phyloP scores from a whole-genome alignment of 1,140 invertebrate species.

The Conus ventricosus region DNA sequence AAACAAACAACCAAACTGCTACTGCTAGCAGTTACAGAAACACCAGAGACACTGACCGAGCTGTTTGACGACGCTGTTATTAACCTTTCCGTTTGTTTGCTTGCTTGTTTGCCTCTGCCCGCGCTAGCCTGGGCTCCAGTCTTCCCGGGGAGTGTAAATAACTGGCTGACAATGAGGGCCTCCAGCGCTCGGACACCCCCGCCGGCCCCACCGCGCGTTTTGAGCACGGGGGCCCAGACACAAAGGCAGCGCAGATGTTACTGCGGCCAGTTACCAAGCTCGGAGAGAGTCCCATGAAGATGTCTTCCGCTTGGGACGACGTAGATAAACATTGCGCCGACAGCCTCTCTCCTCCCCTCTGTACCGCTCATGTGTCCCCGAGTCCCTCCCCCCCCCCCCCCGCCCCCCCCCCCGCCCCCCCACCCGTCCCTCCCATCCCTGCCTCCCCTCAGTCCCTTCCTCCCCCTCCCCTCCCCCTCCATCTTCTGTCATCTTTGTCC shows the following conservation, averaged over 20 bases:
- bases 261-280: neutral
- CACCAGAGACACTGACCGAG: no score
- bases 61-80: no score
- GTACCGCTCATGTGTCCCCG: neutral
- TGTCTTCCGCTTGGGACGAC: slow-evolving; percentile 2
- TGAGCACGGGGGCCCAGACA: neutral
- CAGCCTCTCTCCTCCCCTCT: neutral
- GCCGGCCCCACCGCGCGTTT: neutral
- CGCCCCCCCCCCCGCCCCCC: neutral
- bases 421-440: neutral
- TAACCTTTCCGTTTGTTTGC: no score
- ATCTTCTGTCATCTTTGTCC: neutral
- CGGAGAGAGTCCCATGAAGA: neutral
- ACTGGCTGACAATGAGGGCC: no score
- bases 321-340: slow-evolving; percentile 18
- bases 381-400: neutral
- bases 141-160: no score
- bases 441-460: neutral
- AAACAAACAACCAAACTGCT: no score
- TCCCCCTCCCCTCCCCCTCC: neutral
- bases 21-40: no score
- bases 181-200: neutral
- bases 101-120: no score
- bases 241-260: neutral
- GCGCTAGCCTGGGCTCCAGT: no score